Base-by-base conservation (phyloP, 1,140 invertebrate species). In the Oryzaephilus surinamensis region DNA sequence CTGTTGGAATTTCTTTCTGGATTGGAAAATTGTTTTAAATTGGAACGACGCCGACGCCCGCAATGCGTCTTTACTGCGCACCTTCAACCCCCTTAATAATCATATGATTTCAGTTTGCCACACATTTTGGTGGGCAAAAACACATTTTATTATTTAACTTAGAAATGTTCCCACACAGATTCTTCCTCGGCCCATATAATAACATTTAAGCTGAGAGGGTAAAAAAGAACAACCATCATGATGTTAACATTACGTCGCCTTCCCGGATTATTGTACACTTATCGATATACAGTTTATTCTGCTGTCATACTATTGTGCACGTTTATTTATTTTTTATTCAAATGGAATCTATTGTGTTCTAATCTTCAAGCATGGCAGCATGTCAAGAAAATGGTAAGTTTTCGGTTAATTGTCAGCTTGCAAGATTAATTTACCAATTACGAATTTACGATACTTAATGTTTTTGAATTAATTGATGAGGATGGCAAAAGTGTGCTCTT, bases 311-410 rank as follows among this genome's bases (percentile, higher is more conserved):
- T 46, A 13, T 29, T 32, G 12, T 5, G 39, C 15, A 32, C 36
- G 13, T 13, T 50, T 12, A 32, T 48, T 23, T 58, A 55, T 41
- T 53, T 72, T 15, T 57, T 73, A 16, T 57, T 73, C 35, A 69
- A 67, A 54, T 73, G 71, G 70, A 70, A 70, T 10, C 49, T 75
- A 15, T 56, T 74, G 40, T 76, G 73, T 52, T 66, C 67, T 14
- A 73, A 73, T 55, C 51, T 72, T 13, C 64, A 72, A 46, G 64
- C 70, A 10, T 65, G 66, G 59, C 57, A 64, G 31, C 66, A 72
- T 50, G 65, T 74, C 8, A 65, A 69, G 29, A 62, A 55, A 32
- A 61, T 73, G 62, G 73, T 76, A 59, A 72, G 70, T 63, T 15
- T 21, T 21, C 16, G 12, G 2, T 24, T 4, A 24, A 3, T 26